phyloP scores from a whole-genome alignment of 2,113 vertebrate species.

The Corythoichthys haematopterus region DNA sequence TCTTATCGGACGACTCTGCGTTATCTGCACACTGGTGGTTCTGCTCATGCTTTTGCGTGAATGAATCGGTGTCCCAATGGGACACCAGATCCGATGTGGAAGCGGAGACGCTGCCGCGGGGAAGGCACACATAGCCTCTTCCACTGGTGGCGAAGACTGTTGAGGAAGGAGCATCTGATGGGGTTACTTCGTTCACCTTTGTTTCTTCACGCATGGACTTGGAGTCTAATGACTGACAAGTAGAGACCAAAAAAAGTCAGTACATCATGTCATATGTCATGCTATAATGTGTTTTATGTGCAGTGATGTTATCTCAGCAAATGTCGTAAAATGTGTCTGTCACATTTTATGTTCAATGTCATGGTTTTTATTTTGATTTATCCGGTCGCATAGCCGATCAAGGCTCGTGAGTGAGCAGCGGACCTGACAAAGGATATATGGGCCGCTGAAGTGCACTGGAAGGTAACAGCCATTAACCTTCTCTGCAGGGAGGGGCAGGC shows the following conservation, averaged over 20 bases:
- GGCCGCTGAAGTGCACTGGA: conserved; percentile 52
- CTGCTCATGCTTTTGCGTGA: conserved; percentile 5
- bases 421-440: conserved; percentile 63
- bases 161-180: neutral
- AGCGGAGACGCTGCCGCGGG: conserved; percentile 7
- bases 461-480: conserved; percentile 7
- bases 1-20: neutral
- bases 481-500: neutral
- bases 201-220: neutral
- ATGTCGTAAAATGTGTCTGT: neutral
- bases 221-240: neutral
- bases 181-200: neutral
- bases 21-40: neutral
- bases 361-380: neutral
- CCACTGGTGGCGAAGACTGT: neutral
- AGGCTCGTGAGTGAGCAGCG: conserved; percentile 7
- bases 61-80: conserved; percentile 1
- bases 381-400: neutral
- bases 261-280: neutral
- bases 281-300: neutral
- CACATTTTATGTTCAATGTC: neutral
- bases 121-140: conserved; percentile 46
- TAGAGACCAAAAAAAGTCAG: neutral
- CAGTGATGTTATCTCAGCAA: neutral
- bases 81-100: conserved; percentile 41